Percentiles rank a stretch among this genome's conserved stretches.
Conservation (phyloP, 2,797 vertebrate species). For the Sternotherus odoratus region DNA sequence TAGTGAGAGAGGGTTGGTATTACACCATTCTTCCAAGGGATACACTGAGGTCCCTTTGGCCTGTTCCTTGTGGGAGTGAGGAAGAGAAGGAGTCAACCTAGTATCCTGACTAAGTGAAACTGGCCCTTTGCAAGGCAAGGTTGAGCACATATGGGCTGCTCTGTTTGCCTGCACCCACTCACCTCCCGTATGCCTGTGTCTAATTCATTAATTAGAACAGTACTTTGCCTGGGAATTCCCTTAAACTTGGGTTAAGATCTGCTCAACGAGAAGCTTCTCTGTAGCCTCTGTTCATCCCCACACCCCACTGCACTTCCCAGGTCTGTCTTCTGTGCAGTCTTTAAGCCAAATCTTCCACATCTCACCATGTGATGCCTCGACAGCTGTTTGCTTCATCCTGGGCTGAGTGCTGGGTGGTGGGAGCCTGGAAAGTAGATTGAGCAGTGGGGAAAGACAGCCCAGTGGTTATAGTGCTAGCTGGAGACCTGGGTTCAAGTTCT, state of each 20-base stretch:
- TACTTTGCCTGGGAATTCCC: neutral
- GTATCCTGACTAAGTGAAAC: neutral
- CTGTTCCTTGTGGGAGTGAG: neutral
- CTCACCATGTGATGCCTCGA: neutral
- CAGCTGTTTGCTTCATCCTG: neutral
- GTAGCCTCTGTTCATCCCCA: neutral
- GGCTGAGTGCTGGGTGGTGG: neutral
- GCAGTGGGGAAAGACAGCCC: neutral
- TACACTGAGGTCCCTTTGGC: neutral
- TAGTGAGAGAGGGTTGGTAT: neutral
- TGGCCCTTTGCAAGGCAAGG: neutral
- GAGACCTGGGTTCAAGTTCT: no score
- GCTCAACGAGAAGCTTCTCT: neutral
- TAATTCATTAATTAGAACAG: no score
- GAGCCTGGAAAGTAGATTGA: neutral
- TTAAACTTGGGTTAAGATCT: neutral
- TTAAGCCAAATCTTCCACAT: neutral
- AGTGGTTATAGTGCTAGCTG: neutral
- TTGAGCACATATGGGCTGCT: neutral
- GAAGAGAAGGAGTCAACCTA: neutral
- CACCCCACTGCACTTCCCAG: neutral
- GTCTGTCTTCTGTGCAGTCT: neutral
- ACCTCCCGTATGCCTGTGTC: neutral
- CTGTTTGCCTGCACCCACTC: neutral
- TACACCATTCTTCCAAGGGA: neutral